A percentile compares a stretch with the other conserved stretches of the same genome.
These are phyloP conservation scores for Grammomys surdaster DNA, from an alignment of 2,113 vertebrate genomes.

Conservation along the genomic window DNA sequence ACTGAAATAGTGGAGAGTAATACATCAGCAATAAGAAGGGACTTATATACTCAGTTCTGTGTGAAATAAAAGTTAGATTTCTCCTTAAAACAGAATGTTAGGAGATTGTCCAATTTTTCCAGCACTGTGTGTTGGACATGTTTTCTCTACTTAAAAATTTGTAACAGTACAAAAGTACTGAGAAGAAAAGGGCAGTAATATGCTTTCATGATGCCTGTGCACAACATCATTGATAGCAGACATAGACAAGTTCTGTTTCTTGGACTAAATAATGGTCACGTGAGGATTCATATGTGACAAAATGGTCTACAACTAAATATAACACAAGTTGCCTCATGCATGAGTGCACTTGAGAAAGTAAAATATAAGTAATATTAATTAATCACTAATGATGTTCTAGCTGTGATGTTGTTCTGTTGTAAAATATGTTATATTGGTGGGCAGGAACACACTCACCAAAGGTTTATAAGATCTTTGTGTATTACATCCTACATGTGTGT, in stretches of 20 bases:
- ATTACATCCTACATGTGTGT: background rate
- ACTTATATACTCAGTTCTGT: background rate
- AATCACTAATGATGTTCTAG: background rate
- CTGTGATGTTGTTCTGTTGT: background rate
- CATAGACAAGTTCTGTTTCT: background rate
- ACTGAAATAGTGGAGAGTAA: background rate
- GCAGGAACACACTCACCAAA: background rate
- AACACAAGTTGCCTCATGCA: background rate
- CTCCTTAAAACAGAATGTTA: background rate
- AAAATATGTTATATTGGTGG: background rate
- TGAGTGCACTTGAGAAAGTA: background rate
- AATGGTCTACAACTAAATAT: background rate
- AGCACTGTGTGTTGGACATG: background rate
- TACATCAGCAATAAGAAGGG: background rate
- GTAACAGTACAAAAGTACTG: background rate
- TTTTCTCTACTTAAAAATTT: background rate
- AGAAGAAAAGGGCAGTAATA: background rate
- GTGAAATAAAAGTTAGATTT: background rate
- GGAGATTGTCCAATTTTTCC: background rate
- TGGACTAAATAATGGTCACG: background rate
- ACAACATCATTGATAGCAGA: background rate
- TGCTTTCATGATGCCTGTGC: background rate
- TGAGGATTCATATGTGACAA: background rate
- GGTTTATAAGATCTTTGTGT: background rate
- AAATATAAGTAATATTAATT: background rate